Percentiles rank a stretch among this genome's conserved stretches.
Evolutionary conservation across 2,797 vertebrate species (phyloP).

Genomic region (Enteromius unitaeniatus): DNA sequence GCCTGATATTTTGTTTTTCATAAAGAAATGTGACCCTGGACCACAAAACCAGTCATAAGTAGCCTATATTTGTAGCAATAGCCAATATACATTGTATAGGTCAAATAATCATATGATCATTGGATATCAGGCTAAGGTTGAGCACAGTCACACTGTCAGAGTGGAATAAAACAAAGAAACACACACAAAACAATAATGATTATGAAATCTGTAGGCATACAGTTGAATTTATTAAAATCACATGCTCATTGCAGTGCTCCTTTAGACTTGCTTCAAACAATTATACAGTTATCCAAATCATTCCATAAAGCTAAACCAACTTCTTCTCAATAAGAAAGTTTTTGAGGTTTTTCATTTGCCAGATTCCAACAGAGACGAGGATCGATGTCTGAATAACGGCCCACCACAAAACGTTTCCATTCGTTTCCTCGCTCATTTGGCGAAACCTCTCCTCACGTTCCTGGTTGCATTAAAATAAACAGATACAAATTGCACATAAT

Average conservation of each 20-base stretch:
- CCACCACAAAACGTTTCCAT: constrained; percentile 90
- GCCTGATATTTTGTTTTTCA: neutral
- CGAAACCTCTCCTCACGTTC: constrained; percentile 90
- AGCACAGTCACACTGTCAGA: neutral
- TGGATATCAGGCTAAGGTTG: neutral
- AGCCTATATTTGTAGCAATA: neutral
- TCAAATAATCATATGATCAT: too few relatives aligned
- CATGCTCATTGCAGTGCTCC: neutral
- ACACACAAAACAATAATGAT: neutral
- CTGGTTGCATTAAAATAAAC: constrained; percentile 68
- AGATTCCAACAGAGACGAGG: constrained; percentile 85
- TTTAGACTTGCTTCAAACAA: neutral
- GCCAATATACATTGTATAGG: neutral
- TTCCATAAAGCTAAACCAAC: constrained; percentile 79
- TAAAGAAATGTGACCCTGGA: neutral
- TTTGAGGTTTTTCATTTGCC: constrained; percentile 92
- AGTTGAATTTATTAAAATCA: neutral
- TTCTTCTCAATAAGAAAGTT: constrained; percentile 94
- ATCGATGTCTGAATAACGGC: constrained; percentile 84
- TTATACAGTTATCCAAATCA: neutral
- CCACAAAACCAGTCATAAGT: neutral
- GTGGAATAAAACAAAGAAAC: neutral
- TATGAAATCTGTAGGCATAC: neutral
- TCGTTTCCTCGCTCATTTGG: constrained; percentile 86
- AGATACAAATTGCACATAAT: constrained; percentile 25